phyloP scores from a whole-genome alignment of 2,113 vertebrate genomes.

The Anthoscopus minutus region DNA sequence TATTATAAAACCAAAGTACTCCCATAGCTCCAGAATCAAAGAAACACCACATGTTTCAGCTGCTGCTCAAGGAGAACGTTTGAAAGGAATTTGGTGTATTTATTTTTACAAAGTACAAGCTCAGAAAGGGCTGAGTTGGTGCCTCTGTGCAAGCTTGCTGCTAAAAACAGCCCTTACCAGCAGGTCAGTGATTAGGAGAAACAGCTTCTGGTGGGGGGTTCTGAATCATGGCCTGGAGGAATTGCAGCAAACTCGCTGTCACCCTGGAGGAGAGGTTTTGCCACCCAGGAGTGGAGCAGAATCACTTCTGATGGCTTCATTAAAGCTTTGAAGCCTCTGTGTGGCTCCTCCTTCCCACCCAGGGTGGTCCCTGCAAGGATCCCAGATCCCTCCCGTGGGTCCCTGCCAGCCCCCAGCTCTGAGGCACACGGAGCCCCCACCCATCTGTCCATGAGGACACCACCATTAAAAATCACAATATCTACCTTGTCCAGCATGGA shows the following conservation, averaged over 20 bases:
- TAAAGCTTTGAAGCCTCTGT: neutral
- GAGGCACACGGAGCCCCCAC: neutral
- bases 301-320: neutral
- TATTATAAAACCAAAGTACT: neutral
- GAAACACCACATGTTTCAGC: neutral
- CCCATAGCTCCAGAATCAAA: neutral
- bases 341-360: neutral
- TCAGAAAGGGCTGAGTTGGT: neutral
- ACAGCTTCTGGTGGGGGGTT: neutral
- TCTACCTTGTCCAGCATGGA: neutral
- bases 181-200: neutral
- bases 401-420: neutral
- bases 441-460: neutral
- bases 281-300: neutral
- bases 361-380: neutral
- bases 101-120: neutral
- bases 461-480: rapidly evolving
- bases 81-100: neutral
- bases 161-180: neutral
- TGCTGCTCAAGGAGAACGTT: neutral
- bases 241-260: neutral
- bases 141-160: neutral
- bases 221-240: rapidly evolving
- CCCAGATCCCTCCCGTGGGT: neutral
- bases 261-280: no score